A percentile compares a stretch with the other conserved stretches of the same genome.
Evolutionary conservation across 2,888 invertebrate species (phyloP).

Genomic region (Aphidius colemani): DNA sequence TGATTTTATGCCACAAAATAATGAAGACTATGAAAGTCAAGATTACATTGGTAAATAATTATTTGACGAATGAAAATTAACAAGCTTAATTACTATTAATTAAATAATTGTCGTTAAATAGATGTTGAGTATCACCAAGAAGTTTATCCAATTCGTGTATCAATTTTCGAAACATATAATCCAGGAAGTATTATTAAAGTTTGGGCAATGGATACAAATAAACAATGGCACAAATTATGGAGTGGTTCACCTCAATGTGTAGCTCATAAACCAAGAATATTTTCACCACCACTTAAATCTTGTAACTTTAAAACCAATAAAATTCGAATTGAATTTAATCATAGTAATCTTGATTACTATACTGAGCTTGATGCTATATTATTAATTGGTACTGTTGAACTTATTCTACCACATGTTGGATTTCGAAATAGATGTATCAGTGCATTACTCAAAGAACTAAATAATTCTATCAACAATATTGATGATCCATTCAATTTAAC

Average conservation of each 20-base stretch:
- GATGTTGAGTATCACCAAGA: slow-evolving; percentile 71
- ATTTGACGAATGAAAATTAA: not conserved
- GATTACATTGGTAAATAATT: slow-evolving; percentile 76
- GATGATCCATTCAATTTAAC: slow-evolving; percentile 52
- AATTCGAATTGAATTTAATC: slow-evolving; percentile 85
- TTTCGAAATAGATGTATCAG: slow-evolving; percentile 48
- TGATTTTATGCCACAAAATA: slow-evolving; percentile 77
- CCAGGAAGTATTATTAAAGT: slow-evolving; percentile 83
- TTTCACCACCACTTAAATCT: slow-evolving; percentile 68
- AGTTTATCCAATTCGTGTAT: slow-evolving; percentile 73
- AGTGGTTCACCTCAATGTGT: slow-evolving; percentile 71
- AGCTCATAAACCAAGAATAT: slow-evolving; percentile 71
- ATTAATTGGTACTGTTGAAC: slow-evolving; percentile 71
- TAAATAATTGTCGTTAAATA: slow-evolving; percentile 40
- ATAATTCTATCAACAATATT: slow-evolving; percentile 35
- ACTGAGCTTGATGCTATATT: slow-evolving; percentile 86
- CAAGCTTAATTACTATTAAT: slow-evolving; percentile 17
- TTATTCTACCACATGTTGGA: slow-evolving; percentile 47
- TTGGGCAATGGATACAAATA: slow-evolving; percentile 68
- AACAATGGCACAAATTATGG: slow-evolving; percentile 77
- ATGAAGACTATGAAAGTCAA: slow-evolving; percentile 69
- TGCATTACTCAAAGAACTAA: slow-evolving; percentile 47
- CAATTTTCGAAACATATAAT: slow-evolving; percentile 84
- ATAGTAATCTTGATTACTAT: slow-evolving; percentile 79
- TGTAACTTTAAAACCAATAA: slow-evolving; percentile 60